These are phyloP conservation scores for Drosophila percnosoma DNA, from an alignment of 2,888 invertebrate species.

Conservation along the genomic window DNA sequence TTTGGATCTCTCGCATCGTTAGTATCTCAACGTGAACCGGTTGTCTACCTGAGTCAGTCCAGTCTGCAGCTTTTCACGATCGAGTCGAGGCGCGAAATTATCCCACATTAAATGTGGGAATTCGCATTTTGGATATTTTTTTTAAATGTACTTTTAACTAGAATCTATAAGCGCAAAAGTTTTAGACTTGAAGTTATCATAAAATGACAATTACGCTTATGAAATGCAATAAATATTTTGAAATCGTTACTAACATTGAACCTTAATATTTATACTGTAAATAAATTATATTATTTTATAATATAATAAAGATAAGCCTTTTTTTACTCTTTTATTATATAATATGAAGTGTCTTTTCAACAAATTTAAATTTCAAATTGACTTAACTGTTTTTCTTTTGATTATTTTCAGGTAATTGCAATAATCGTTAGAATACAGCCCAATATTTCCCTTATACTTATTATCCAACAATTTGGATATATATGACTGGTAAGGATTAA, in stretches of 20 bases:
- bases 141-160: constrained; percentile 3
- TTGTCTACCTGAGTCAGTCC: constrained; percentile 44
- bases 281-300: neutral
- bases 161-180: neutral
- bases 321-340: constrained; percentile 4
- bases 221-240: neutral
- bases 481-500: constrained; percentile 18
- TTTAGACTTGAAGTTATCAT: neutral
- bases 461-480: neutral
- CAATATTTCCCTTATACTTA: neutral
- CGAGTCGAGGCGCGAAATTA: constrained; percentile 60
- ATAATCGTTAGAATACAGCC: constrained; percentile 4
- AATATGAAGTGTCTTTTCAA: neutral
- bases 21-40: constrained; percentile 37
- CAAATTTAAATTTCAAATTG: neutral
- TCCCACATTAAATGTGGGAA: constrained; percentile 72
- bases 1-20: constrained; percentile 52
- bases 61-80: constrained; percentile 53
- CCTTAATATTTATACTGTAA: neutral
- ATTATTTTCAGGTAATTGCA: constrained; percentile 59
- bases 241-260: neutral
- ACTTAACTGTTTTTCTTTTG: constrained; percentile 2
- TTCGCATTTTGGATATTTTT: constrained; percentile 28
- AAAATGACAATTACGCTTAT: constrained; percentile 31
- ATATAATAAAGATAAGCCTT: neutral